Base-by-base conservation (phyloP, 2,888 invertebrate genomes). In the Unio delphinus region DNA sequence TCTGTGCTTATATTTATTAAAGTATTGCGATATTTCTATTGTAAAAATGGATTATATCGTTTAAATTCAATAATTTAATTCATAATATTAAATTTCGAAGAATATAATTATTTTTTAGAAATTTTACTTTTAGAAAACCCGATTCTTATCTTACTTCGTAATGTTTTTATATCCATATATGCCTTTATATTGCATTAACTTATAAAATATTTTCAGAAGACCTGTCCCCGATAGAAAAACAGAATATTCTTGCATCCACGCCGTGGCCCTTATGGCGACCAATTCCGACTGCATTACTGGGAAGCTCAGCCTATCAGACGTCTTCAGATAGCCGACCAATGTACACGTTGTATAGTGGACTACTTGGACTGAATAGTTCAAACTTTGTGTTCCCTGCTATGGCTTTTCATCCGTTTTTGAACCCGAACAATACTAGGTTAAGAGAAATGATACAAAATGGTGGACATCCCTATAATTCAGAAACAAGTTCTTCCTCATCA, bases 261-360 rank as follows among this genome's bases (percentile, higher is more conserved):
- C 80, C 80, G 68, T 79, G 80, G 73, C 80, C 83, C 26, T 71
- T 85, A 65, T 85, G 83, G 83, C 78, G 85, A 23, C 83, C 83
- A 11, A 71, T 85, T 2, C 82, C 81, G n/a, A 76, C 85, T 55
- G 78, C 80, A 20, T 68, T 83, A 56, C 71, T 83, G 64, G 73
- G 76, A 8, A 74, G 75, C 8, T 66, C 73, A 45, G 68, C 80
- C 20, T 82, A 79, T 61, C 72, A 78, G 26, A 76, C 80, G 26
- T 71, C 79, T 63, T 45, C 45, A 45, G 45, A 45, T 45, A 78
- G 77, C 26, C 70, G 84, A 15, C 81, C 83, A 15, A 66, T 84
- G n/a, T 84, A 83, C 67, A 77, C 84, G 11, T 67, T 83, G 54
- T 84, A 84, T 63, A 81, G 83, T 23, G 83, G 84, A 65, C 76